Evolutionary conservation across 2,888 invertebrate genomes (phyloP).

Genomic region (Latheticus oryzae): DNA sequence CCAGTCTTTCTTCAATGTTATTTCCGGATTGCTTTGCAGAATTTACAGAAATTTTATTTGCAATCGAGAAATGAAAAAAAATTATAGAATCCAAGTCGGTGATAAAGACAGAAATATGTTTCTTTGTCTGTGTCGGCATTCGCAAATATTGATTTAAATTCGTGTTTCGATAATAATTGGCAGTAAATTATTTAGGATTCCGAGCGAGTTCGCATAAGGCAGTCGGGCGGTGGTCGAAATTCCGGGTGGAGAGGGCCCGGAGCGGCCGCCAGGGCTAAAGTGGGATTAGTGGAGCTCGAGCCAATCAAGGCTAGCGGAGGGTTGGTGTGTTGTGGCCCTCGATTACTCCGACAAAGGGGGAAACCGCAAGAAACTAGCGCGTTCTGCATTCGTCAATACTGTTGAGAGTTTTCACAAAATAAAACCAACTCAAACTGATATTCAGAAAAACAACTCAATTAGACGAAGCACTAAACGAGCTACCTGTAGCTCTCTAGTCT

Average conservation of each 20-base stretch:
- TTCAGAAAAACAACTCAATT: conserved; percentile 16
- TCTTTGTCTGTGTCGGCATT: conserved; percentile 6
- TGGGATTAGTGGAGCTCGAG: conserved; percentile 78
- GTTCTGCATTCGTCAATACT: conserved; percentile 34
- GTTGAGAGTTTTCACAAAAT: background rate
- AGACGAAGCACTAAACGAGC: conserved; percentile 45
- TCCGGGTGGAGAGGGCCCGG: conserved; percentile 69
- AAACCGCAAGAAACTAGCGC: conserved; percentile 49
- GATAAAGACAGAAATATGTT: no score
- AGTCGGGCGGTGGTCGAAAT: conserved; percentile 49
- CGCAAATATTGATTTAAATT: conserved; percentile 48
- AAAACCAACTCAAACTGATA: conserved; percentile 10
- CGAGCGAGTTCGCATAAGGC: conserved; percentile 54
- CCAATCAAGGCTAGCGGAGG: conserved; percentile 71
- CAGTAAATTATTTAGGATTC: conserved; percentile 59
- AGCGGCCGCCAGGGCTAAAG: conserved; percentile 76
- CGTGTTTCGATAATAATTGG: conserved; percentile 56
- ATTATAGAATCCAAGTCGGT: no score
- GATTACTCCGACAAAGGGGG: conserved; percentile 48
- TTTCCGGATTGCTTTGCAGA: conserved; percentile 57
- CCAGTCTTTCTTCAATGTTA: conserved; percentile 61
- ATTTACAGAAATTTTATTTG: conserved; percentile 48
- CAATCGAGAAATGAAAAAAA: conserved; percentile 23
- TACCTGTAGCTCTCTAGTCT: conserved; percentile 50
- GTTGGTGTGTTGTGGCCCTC: conserved; percentile 51